Conservation (phyloP, 2,113 vertebrate genomes). For the Baryphthengus martii region DNA sequence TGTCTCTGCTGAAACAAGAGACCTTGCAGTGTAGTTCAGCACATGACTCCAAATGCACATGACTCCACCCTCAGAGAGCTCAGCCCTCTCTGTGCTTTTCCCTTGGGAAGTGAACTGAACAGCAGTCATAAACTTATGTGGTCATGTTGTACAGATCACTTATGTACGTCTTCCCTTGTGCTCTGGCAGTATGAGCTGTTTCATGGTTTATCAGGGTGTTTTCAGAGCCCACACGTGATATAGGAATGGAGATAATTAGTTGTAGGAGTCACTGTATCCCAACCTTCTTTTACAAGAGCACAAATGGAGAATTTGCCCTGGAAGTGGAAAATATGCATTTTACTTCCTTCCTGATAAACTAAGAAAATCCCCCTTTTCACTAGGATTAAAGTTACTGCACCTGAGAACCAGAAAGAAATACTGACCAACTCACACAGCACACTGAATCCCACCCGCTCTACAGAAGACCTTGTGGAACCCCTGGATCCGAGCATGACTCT, state of each 20-base stretch:
- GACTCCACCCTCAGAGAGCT: neutral
- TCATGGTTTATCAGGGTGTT: neutral
- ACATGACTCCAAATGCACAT: neutral
- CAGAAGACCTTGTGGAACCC: neutral
- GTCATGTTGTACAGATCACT: neutral
- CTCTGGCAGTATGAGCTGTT: neutral
- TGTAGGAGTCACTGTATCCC: neutral
- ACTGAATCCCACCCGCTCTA: neutral
- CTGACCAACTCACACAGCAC: neutral
- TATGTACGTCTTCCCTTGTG: neutral
- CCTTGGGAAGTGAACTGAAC: neutral
- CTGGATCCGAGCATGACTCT: neutral
- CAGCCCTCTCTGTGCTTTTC: neutral
- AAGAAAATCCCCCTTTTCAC: neutral
- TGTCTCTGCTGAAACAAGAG: neutral
- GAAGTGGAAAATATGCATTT: neutral
- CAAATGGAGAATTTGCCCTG: neutral
- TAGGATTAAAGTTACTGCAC: neutral
- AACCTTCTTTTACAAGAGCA: neutral
- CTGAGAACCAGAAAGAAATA: neutral
- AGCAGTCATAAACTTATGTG: neutral
- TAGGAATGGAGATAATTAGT: neutral
- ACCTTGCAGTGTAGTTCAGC: neutral
- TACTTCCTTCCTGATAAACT: neutral
- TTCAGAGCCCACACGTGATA: neutral